Base-by-base conservation (phyloP, 2,797 vertebrate species). In the Pangasius larnaudii region DNA sequence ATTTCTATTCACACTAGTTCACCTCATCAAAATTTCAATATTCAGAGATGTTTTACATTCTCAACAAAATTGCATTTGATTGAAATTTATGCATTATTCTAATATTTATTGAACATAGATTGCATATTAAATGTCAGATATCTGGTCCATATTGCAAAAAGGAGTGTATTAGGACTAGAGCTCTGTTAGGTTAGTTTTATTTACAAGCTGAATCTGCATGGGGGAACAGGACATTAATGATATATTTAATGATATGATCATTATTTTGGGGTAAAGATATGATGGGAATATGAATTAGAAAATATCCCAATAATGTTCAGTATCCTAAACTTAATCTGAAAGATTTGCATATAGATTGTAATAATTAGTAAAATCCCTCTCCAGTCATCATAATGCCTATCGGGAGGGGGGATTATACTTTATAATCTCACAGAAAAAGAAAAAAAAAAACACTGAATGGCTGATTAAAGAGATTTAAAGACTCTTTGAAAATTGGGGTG, bases 1-100 rank as follows among this genome's bases (percentile, higher is more conserved):
- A 42, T 81, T 61, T 61, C 58, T 36, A 18, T 61, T 81, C 2
- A 1, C 19, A 16, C 22, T 81, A 42, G 92, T 95, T 95, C 86
- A 93, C 92, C 95, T 95, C 93, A 94, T 94, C 92, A 91, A 92
- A 90, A 77, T 11, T 84, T 49, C 8, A 11, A 78, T 24, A 53
- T 42, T 18, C 24, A 3, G 36, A 42, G 22, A 61, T 42, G 79
- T 8, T 61, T 53, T 30, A 1, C n/a, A 78, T 33, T 82, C 11
- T 46, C n/a, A 82, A 36, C 46, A 19, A 59, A 59, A 22, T 33
- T 85, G 59, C 14, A 24, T 65, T 59, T 53, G 42, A n/a, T 42
- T 5, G 5, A 27, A 87, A 61, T 39, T 56, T 53, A 27, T 84
- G 58, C 36, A 63, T 36, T 56, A 9, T 11, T 30, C 27, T 78